Evolutionary conservation across 2,888 invertebrate genomes (phyloP).

Genomic region (Gerosis bhagava): DNA sequence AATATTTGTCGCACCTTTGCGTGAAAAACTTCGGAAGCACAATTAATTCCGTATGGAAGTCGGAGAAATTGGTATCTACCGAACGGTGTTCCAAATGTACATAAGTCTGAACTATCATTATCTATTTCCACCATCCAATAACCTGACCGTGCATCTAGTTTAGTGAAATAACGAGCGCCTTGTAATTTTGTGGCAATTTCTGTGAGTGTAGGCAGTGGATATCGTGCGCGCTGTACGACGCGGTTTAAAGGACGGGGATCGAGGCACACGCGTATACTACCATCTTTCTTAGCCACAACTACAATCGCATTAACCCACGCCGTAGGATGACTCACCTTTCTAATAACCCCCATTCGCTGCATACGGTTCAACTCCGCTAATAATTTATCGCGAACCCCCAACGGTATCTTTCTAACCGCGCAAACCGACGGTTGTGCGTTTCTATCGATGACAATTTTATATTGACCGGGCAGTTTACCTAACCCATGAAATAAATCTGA

Average conservation of each 20-base stretch:
- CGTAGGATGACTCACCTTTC: constrained; percentile 32
- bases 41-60: not conserved
- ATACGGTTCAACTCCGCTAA: constrained; percentile 15
- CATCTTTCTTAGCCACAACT: constrained; percentile 31
- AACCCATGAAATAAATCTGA: constrained; percentile 2
- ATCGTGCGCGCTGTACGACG: not conserved
- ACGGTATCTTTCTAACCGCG: constrained; percentile 16
- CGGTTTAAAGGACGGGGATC: constrained; percentile 28
- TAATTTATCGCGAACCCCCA: constrained; percentile 17
- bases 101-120: not conserved
- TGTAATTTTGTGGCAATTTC: not conserved
- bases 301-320: constrained; percentile 33
- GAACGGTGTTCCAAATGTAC: constrained; percentile 3
- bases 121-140: not conserved
- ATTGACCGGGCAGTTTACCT: constrained; percentile 17
- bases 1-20: constrained; percentile 16
- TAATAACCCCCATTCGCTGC: constrained; percentile 26
- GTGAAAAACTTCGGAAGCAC: constrained; percentile 3
- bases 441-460: constrained; percentile 18
- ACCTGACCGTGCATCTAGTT: not conserved
- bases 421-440: constrained; percentile 7
- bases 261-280: constrained; percentile 26
- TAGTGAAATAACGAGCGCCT: not conserved
- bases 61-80: not conserved
- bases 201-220: not conserved